Evolutionary conservation across 2,888 invertebrate genomes (phyloP).

Genomic region (Cyrtodaria siliqua): DNA sequence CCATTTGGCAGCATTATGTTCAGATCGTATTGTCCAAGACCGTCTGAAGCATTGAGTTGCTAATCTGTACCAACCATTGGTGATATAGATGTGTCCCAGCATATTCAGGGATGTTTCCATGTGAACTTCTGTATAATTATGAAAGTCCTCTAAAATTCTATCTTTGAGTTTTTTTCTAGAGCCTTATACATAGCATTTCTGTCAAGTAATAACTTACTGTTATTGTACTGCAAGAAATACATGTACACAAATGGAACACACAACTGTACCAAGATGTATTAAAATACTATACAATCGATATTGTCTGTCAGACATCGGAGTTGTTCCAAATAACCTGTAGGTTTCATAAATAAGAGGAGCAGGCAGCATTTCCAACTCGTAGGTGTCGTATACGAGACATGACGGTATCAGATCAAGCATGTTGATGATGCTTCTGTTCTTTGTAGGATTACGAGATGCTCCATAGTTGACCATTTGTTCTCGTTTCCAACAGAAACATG

Average conservation of each 20-base stretch:
- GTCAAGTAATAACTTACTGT: neutral
- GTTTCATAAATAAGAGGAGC: neutral
- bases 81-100: slow-evolving; percentile 7
- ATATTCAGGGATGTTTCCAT: slow-evolving; percentile 13
- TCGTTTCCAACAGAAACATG: too few species aligned
- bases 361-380: neutral
- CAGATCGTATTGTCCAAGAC: slow-evolving; percentile 4
- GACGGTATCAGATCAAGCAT: neutral
- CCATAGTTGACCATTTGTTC: too few species aligned
- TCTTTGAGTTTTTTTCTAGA: neutral
- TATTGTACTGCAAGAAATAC: slow-evolving; percentile 10
- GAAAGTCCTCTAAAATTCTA: neutral
- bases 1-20: slow-evolving; percentile 10
- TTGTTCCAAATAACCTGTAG: neutral
- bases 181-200: neutral
- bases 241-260: slow-evolving; percentile 13
- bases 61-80: neutral
- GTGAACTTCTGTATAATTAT: neutral
- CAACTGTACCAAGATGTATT: neutral
- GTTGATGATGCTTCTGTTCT: too few species aligned
- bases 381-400: neutral
- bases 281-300: neutral
- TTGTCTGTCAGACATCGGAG: too few species aligned
- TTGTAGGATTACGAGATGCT: neutral
- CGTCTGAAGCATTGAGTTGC: slow-evolving; percentile 3